Base-by-base conservation (phyloP, 2,888 invertebrate species). In the Andrena flavipes region DNA sequence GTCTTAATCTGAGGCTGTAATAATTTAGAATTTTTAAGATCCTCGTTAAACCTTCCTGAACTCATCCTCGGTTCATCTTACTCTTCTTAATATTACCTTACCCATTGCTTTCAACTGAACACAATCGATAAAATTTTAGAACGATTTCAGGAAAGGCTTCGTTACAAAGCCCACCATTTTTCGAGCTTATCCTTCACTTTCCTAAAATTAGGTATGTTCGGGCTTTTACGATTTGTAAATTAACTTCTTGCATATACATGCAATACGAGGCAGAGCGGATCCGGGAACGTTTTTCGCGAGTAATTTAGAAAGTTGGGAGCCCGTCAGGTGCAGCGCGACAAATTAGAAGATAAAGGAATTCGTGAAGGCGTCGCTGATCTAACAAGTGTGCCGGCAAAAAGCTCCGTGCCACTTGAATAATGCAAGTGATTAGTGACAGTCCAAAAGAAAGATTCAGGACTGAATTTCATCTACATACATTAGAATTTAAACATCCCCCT, bases 311-410 rank as follows among this genome's bases (percentile, higher is more conserved):
- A 80, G 72, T 68, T 72, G 72, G 72, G 68, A 60, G 16, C 23
- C 62, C 80, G 72, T 79, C 80, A 72, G 56, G 33, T 35, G 80
- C 80, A 80, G 80, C 67, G 23, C 56, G 63, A 80, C 80, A 80
- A 80, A 80, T 80, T 80, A 63, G 67, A 49, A 68, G 80, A 72
- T 68, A 73, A 80, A 79, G 80, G 62, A 80, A 80, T 80, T 42
- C 80, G 62, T 30, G 7, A 42, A 63, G 35, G 29, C 35, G 72
- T 63, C 68, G 80, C 48, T 79, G 72, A 72, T 80, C 80, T 80
- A 62, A 63, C 80, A 72, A 80, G 67, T 26, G 56, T 42, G 73
- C 48, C 29, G 5, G 73, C 48, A 72, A 80, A 79, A 80, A 72
- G 68, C 49, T 62, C 29, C 5, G 30, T 49, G 29, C 51, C 26